Base-by-base conservation (phyloP, 2,888 invertebrate genomes). In the Apamea sordens region DNA sequence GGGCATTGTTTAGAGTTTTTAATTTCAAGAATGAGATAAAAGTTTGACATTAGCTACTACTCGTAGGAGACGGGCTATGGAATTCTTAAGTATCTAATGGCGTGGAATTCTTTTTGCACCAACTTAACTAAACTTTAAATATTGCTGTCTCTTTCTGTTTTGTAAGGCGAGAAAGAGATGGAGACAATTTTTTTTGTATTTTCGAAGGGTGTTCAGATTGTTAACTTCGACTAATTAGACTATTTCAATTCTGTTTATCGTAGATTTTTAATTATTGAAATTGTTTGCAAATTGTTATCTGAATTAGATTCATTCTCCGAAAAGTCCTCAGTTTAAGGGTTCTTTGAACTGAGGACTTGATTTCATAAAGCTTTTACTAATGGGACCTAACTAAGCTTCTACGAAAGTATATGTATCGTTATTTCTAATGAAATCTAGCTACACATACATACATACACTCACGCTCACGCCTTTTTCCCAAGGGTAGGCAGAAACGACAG, bases 21-120 rank as follows among this genome's bases (percentile, higher is more conserved):
- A 32, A 32, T 32, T 32, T 86, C 44, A 36, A 32, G 44, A 82
- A 86, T 82, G 77, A 77, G 28, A 64, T 21, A 7, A 41, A 41
- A 41, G 41, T 41, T 41, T 6, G 41, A 41, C 41, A 41, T 41
- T 41, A 41, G 41, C 0, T 41, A 41, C 41, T 41, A n/a, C n/a
- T n/a, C n/a, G n/a, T n/a, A 41, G 41, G 0, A 41, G 41, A 4
- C 41, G 41, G 41, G 41, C 32, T 32, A 2, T 32, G 32, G 32
- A 32, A 32, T 32, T 2, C 2, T 71, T 36, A 61, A 61, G 77
- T 47, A n/a, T 24, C 8, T 53, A 18, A 44, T 59, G 32, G 67
- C 61, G 63, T 28, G 32, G 71, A 79, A 36, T 84, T 61, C 2
- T 63, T 53, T 67, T 8, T n/a, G 59, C 47, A 21, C 1, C 18